These are phyloP conservation scores for Drosophila truncata DNA, from an alignment of 1,140 invertebrate species.

Conservation along the genomic window DNA sequence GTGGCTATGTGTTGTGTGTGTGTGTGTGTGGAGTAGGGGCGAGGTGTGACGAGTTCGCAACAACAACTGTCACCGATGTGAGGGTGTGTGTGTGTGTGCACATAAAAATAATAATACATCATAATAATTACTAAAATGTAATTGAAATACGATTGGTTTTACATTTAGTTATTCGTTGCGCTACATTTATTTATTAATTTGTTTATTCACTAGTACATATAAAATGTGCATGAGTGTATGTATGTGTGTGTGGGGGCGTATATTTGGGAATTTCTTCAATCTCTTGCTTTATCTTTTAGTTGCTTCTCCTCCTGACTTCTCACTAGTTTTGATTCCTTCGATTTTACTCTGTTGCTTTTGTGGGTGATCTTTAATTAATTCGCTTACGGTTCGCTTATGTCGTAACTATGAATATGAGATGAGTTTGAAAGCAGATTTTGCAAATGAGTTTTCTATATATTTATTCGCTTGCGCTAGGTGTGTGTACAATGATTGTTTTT, in stretches of 20 bases:
- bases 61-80: slow-evolving; percentile 56
- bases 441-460: slow-evolving; percentile 70
- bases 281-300: slow-evolving; percentile 25
- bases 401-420: slow-evolving; percentile 82
- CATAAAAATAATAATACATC: slow-evolving; percentile 81
- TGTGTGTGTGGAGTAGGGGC: slow-evolving; percentile 35
- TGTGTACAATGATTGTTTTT: slow-evolving; percentile 59
- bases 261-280: slow-evolving; percentile 20
- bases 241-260: slow-evolving; percentile 19
- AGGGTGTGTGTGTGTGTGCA: slow-evolving; percentile 47
- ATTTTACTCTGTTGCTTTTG: slow-evolving; percentile 14
- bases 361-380: slow-evolving; percentile 38
- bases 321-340: slow-evolving; percentile 28
- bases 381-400: slow-evolving; percentile 57
- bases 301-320: background rate
- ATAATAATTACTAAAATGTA: slow-evolving; percentile 82
- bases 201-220: slow-evolving; percentile 71
- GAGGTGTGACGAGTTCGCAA: slow-evolving; percentile 76
- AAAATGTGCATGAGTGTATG: slow-evolving; percentile 60
- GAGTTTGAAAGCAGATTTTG: slow-evolving; percentile 82
- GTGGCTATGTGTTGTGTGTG: slow-evolving; percentile 1
- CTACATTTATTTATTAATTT: slow-evolving; percentile 52
- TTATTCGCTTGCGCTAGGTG: slow-evolving; percentile 46
- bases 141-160: slow-evolving; percentile 71
- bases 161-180: slow-evolving; percentile 50